These are phyloP conservation scores for Heliconius nattereri DNA, from an alignment of 1,140 invertebrate genomes.

Conservation along the genomic window DNA sequence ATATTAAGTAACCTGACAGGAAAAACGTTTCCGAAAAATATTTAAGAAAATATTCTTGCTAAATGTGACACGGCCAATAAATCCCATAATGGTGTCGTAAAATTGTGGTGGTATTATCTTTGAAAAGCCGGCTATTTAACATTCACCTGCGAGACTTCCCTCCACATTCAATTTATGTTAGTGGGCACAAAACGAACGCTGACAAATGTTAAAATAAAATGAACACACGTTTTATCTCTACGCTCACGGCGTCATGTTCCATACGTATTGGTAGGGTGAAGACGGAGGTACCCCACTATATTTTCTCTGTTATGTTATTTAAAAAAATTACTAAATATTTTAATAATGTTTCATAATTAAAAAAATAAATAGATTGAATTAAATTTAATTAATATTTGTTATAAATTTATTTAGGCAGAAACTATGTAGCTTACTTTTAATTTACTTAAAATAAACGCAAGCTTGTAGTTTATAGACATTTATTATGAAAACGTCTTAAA, in stretches of 20 bases:
- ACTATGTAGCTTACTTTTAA: neutral
- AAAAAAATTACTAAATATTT: neutral
- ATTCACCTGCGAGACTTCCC: conserved; percentile 79
- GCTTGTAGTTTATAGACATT: conserved; percentile 58
- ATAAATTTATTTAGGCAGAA: neutral
- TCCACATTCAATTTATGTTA: conserved; percentile 81
- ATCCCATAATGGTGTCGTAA: conserved; percentile 79
- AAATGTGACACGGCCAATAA: conserved; percentile 77
- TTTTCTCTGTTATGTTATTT: neutral
- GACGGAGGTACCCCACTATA: neutral
- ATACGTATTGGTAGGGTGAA: conserved; percentile 44
- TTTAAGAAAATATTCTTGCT: conserved; percentile 69
- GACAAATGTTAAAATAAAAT: conserved; percentile 81
- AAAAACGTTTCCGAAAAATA: conserved; percentile 40
- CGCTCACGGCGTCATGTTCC: conserved; percentile 67
- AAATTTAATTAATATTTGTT: neutral
- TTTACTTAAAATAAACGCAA: conserved; percentile 29
- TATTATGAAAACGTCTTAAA: conserved; percentile 75
- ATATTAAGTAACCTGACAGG: neutral
- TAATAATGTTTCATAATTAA: neutral
- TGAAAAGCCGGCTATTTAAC: conserved; percentile 78
- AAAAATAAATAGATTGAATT: neutral
- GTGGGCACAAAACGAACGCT: conserved; percentile 80
- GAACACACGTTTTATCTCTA: conserved; percentile 79
- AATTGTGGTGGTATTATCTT: conserved; percentile 79